Percentiles rank a stretch among this genome's conserved stretches.
phyloP scores from a whole-genome alignment of 2,113 vertebrate genomes.

The Dipodomys merriami region DNA sequence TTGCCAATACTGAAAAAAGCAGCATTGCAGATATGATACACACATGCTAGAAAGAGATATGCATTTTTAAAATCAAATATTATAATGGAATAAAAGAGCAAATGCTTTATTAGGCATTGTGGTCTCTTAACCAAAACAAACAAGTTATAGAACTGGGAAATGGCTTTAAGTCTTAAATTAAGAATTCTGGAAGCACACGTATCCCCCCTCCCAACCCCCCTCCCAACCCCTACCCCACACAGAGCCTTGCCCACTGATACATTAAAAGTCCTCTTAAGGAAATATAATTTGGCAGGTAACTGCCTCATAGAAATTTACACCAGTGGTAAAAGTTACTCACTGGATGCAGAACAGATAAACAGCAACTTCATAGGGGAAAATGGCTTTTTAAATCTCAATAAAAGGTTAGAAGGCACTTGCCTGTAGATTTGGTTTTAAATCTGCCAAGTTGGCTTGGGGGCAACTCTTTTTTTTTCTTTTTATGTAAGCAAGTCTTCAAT shows the following conservation, averaged over 20 bases:
- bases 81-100: no score
- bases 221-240: no score
- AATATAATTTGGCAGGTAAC: constrained; percentile 77
- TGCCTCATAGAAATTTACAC: constrained; percentile 77
- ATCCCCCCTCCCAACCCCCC: no score
- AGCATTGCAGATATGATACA: not conserved
- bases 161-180: constrained; percentile 55
- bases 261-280: constrained; percentile 59
- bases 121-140: not conserved
- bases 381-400: constrained; percentile 55
- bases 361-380: constrained; percentile 68
- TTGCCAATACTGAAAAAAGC: not conserved
- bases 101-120: no score
- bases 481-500: constrained; percentile 63
- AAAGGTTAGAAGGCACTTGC: constrained; percentile 57
- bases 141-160: not conserved
- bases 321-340: constrained; percentile 75
- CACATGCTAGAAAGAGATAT: not conserved
- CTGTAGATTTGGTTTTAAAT: constrained; percentile 58
- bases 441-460: constrained; percentile 56
- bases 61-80: no score
- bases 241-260: not conserved
- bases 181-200: constrained; percentile 30
- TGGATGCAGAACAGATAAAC: constrained; percentile 71
- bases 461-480: not conserved